phyloP scores from a whole-genome alignment of 2,888 invertebrate genomes.

The Schizaphis graminum region DNA sequence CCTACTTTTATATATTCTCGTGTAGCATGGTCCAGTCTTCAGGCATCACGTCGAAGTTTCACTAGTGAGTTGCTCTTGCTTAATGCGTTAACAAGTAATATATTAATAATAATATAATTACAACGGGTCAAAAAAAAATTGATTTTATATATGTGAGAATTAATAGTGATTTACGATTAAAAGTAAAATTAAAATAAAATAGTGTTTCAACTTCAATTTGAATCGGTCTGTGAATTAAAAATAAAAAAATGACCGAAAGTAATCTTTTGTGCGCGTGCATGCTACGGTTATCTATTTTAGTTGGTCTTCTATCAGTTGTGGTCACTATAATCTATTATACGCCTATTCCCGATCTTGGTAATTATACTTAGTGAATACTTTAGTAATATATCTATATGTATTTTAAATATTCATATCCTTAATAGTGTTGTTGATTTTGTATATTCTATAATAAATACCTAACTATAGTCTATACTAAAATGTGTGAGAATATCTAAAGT shows the following conservation, averaged over 20 bases:
- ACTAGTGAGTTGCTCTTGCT: slow-evolving; percentile 52
- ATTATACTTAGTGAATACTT: slow-evolving; percentile 65
- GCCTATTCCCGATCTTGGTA: slow-evolving; percentile 78
- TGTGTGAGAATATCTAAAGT: neutral
- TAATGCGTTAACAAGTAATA: slow-evolving; percentile 16
- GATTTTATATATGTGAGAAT: neutral
- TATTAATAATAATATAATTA: neutral
- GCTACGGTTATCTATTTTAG: slow-evolving; percentile 78
- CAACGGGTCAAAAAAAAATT: neutral
- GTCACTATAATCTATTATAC: slow-evolving; percentile 80
- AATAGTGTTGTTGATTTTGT: neutral
- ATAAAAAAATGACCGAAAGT: slow-evolving; percentile 49
- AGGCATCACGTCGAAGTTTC: slow-evolving; percentile 46
- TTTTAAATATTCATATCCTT: neutral
- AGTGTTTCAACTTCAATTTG: neutral
- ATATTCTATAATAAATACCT: neutral
- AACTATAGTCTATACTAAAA: neutral
- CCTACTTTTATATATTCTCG: slow-evolving; percentile 58
- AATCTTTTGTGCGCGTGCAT: slow-evolving; percentile 72
- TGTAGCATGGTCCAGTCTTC: slow-evolving; percentile 50
- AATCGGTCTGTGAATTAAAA: neutral
- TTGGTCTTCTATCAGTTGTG: slow-evolving; percentile 78
- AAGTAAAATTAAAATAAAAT: neutral
- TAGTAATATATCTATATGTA: neutral
- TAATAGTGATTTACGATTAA: neutral